Evolutionary conservation across 2,888 invertebrate species (phyloP).

Genomic region (Apodemia hepburni): DNA sequence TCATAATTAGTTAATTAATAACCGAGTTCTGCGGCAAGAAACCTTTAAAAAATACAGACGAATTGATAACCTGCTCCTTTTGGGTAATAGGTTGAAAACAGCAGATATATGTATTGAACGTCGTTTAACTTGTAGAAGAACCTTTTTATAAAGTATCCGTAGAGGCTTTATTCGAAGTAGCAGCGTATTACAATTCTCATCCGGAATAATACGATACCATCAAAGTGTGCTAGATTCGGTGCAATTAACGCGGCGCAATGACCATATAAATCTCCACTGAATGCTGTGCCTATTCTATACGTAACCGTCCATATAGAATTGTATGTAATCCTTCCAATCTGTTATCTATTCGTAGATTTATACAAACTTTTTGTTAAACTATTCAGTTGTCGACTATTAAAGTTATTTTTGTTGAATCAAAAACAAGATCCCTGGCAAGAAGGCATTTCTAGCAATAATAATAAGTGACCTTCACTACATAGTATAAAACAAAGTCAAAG

Average conservation of each 20-base stretch:
- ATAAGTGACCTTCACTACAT: too few species aligned
- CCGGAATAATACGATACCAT: constrained; percentile 62
- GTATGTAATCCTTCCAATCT: constrained; percentile 19
- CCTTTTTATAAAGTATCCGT: constrained; percentile 9
- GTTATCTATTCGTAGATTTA: background rate
- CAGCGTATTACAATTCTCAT: constrained; percentile 60
- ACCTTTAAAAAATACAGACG: background rate
- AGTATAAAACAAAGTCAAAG: too few species aligned
- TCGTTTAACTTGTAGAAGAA: background rate
- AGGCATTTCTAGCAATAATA: too few species aligned
- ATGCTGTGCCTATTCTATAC: constrained; percentile 59
- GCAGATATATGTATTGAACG: background rate
- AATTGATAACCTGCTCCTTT: too few species aligned
- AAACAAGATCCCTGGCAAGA: too few species aligned
- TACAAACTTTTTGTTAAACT: background rate
- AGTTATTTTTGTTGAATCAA: too few species aligned
- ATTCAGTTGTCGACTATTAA: too few species aligned
- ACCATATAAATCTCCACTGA: constrained; percentile 73
- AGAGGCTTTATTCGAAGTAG: constrained; percentile 33
- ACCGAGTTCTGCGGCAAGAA: background rate
- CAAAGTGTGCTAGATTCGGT: constrained; percentile 67
- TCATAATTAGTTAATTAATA: too few species aligned
- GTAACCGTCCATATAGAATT: constrained; percentile 40
- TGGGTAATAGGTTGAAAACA: too few species aligned
- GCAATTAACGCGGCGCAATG: constrained; percentile 76